Evolutionary conservation across 2,888 invertebrate species (phyloP), one percentile per base, ranked within the genome.

Genomic region (Cyclophora punctaria): DNA sequence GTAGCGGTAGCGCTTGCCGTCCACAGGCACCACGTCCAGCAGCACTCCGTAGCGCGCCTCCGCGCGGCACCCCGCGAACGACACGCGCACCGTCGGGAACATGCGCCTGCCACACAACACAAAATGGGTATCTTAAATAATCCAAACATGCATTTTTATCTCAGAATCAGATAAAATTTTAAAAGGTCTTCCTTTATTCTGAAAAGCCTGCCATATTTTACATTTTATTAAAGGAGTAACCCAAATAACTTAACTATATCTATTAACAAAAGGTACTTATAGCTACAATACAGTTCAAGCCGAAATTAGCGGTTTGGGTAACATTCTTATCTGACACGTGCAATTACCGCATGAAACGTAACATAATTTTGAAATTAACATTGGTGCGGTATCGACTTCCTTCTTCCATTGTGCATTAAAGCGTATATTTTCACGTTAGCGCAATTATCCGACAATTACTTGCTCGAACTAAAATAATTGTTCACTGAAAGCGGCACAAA

Each of bases 51-150:
- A 99, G 62, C 94, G 93, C 76, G 94, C 94, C 73, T 95, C 95
- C 53, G 93, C 91, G 69, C 94, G 92, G 68, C 94, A 91, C 2
- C 95, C 95, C 63, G 93, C 93, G 90, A 99, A 98, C 57, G 97
- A 96, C 58, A 97, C 96, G 58, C 98, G 93, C 69, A 98, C 94
- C 62, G 98, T 98, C 61, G 98, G 98, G 85, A 99, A 99, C 98
- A 99, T 99, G 71, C 98, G 93, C 85, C 98, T 98, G 90, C 60
- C 90, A 51, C 52, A 52, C 20, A 20, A 20, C 20, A 20, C 20
- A 20, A 20, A 20, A 20, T 20, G 20, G 20, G 20, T 20, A 20
- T 20, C 20, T 20, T 20, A 20, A 20, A 20, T 20, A 20, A 20
- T 20, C 20, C 20, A 20, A 20, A 20, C 20, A 20, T 20, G 20